Evolutionary conservation across 2,113 vertebrate genomes (phyloP).

Genomic region (Erythrocercus mccallii): DNA sequence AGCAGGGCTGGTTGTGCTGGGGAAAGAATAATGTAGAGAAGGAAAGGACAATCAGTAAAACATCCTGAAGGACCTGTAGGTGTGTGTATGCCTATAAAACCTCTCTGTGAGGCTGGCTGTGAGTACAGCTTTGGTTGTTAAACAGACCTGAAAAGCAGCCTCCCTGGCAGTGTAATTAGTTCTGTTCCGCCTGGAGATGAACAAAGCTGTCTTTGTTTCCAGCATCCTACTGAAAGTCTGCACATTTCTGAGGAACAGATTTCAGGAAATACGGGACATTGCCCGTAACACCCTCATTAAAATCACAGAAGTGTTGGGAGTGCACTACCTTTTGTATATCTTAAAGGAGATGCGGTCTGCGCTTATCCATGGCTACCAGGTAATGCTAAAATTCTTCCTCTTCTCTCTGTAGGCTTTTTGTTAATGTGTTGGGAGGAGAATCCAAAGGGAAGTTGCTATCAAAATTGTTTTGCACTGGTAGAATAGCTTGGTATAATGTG

Average conservation of each 20-base stretch:
- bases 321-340: constrained; percentile 85
- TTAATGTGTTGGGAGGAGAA: background rate
- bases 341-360: constrained; percentile 88
- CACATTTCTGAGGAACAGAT: constrained; percentile 87
- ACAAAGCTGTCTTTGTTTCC: constrained; percentile 14
- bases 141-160: background rate
- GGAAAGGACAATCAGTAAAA: background rate
- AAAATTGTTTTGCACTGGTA: background rate
- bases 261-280: constrained; percentile 91
- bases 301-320: constrained; percentile 88
- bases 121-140: background rate
- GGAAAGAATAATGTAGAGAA: background rate
- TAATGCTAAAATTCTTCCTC: constrained; percentile 40
- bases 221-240: constrained; percentile 95
- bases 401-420: background rate
- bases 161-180: background rate
- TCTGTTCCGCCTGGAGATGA: background rate
- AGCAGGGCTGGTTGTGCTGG: background rate
- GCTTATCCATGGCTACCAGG: constrained; percentile 94
- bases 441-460: background rate
- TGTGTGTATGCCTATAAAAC: background rate
- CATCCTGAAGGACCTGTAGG: background rate
- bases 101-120: background rate
- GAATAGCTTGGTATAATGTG: background rate
- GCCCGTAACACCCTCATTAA: constrained; percentile 89